Percentiles rank a stretch among this genome's conserved stretches.
These are phyloP conservation scores for Umimayanthus kanabou DNA, from an alignment of 92 coral and sea anemone species.

Conservation along the genomic window DNA sequence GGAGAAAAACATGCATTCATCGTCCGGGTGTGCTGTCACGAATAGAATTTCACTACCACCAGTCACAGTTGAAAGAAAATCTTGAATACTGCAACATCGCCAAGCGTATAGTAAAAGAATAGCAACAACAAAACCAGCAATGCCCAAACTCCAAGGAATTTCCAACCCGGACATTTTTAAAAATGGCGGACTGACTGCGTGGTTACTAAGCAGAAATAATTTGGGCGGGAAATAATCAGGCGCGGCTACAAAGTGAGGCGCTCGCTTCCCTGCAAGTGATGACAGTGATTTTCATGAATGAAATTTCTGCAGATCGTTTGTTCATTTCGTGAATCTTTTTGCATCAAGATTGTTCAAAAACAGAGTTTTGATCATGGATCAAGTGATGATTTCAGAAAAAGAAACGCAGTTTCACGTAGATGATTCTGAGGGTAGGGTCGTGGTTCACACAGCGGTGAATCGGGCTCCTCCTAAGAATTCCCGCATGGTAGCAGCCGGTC, in stretches of 20 bases:
- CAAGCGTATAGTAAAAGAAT: constrained; percentile 29
- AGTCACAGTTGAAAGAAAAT: constrained; percentile 43
- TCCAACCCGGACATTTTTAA: constrained; percentile 3
- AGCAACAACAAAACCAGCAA: neutral
- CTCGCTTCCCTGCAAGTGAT: constrained; percentile 35
- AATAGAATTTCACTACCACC: constrained; percentile 68
- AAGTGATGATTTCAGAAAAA: neutral
- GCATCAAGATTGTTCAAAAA: too few species aligned
- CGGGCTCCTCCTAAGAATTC: neutral
- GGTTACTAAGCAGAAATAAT: neutral
- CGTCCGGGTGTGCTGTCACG: constrained; percentile 96
- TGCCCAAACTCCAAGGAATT: constrained; percentile 1
- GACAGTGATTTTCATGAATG: constrained; percentile 2
- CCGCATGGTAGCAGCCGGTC: constrained; percentile 32
- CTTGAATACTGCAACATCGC: constrained; percentile 35
- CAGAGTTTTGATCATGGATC: neutral
- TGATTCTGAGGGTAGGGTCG: constrained; percentile 19
- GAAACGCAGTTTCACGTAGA: neutral
- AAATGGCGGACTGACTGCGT: constrained; percentile 14
- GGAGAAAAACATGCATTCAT: constrained; percentile 98
- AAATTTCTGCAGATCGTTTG: too few species aligned
- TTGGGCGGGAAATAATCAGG: constrained; percentile 32
- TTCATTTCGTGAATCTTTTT: neutral
- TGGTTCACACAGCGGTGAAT: neutral
- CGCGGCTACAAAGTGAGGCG: constrained; percentile 17